Percentiles rank a stretch among this genome's conserved stretches.
Conservation (phyloP, 2,113 vertebrate genomes). For the Hippocampus zosterae region DNA sequence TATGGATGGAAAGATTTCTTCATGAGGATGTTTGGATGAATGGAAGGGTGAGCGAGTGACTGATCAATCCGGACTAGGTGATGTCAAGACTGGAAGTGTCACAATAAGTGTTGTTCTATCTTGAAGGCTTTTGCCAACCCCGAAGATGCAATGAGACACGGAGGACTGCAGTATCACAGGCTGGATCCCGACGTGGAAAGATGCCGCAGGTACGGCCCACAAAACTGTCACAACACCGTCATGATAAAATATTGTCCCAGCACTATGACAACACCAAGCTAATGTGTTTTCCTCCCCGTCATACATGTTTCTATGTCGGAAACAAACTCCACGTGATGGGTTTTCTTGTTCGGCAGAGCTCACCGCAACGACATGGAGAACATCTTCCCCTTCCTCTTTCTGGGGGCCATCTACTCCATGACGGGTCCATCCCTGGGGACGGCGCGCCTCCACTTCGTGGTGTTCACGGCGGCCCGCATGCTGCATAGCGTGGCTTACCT, state of each 20-base stretch:
- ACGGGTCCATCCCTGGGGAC: conserved; percentile 71
- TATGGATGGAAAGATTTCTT: background rate
- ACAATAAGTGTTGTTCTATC: background rate
- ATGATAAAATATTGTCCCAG: too few relatives aligned
- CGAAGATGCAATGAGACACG: conserved; percentile 84
- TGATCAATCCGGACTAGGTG: background rate
- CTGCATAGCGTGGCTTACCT: conserved; percentile 86
- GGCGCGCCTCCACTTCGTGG: conserved; percentile 85
- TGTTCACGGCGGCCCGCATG: conserved; percentile 79
- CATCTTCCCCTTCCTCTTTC: conserved; percentile 92
- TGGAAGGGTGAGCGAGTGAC: background rate
- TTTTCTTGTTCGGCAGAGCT: conserved; percentile 65
- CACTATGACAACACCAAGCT: too few relatives aligned
- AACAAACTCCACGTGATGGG: too few relatives aligned
- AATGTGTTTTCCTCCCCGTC: too few relatives aligned
- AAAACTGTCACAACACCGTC: background rate
- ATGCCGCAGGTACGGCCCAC: conserved; percentile 75
- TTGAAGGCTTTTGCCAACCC: conserved; percentile 90
- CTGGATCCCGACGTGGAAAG: conserved; percentile 84
- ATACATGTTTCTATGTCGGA: too few relatives aligned
- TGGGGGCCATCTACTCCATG: conserved; percentile 86
- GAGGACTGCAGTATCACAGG: conserved; percentile 78
- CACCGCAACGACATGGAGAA: conserved; percentile 92
- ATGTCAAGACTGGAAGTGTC: background rate
- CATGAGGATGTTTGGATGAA: background rate